Evolutionary conservation across 2,797 vertebrate species (phyloP).

Genomic region (Taeniopygia guttata): DNA sequence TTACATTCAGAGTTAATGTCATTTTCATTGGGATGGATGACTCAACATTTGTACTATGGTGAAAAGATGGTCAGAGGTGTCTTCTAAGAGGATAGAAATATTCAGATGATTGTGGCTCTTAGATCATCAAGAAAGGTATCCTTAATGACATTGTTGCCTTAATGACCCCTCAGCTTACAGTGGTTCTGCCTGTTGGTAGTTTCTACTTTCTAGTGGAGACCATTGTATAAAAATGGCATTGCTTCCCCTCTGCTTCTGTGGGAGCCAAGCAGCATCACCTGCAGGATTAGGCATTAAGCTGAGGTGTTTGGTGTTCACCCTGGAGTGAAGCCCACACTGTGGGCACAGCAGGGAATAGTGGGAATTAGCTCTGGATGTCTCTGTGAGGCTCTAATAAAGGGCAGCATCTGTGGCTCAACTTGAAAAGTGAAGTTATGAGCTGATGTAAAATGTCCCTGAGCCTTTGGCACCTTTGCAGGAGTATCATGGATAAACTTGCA

Average conservation of each 20-base stretch:
- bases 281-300: not conserved
- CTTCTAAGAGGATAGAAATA: not conserved
- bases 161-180: not conserved
- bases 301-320: not conserved
- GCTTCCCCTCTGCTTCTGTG: not conserved
- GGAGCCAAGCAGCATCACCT: not conserved
- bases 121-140: not conserved
- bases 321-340: not conserved
- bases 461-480: not conserved
- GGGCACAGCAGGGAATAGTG: not conserved
- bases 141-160: not conserved
- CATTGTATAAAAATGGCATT: not conserved
- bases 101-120: not conserved
- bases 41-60: not conserved
- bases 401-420: not conserved
- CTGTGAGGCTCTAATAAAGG: not conserved
- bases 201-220: not conserved
- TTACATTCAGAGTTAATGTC: not conserved
- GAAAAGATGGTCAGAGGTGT: not conserved
- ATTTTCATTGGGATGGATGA: not conserved
- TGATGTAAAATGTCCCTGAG: not conserved
- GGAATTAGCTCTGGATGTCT: not conserved
- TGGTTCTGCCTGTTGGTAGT: not conserved
- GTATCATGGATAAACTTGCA: not conserved
- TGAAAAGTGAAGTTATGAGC: rapidly evolving